phyloP scores from a whole-genome alignment of 2,888 invertebrate species.

The Drosophila silvestris region DNA sequence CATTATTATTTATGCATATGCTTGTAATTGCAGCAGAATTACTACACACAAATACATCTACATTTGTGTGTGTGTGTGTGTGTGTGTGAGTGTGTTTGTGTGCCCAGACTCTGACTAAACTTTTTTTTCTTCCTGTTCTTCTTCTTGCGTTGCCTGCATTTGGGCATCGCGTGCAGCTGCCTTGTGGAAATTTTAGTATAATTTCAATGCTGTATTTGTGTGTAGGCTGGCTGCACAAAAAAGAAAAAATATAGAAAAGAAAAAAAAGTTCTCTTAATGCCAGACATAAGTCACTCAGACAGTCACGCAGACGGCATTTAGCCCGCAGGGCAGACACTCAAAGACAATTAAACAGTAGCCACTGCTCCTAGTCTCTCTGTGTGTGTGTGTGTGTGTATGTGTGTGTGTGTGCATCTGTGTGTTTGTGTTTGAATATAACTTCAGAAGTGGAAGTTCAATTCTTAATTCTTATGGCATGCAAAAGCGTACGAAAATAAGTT shows the following conservation, averaged over 20 bases:
- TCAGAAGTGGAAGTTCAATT: constrained; percentile 6
- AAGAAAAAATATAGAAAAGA: neutral
- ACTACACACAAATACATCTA: constrained; percentile 12
- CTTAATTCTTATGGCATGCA: constrained; percentile 3
- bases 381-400: constrained; percentile 17
- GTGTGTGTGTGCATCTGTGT: constrained; percentile 17
- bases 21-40: constrained; percentile 66
- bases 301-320: constrained; percentile 48
- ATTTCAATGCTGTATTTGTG: constrained; percentile 71
- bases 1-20: constrained; percentile 82
- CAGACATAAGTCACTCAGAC: constrained; percentile 82
- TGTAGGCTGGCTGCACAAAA: constrained; percentile 49
- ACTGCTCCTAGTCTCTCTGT: constrained; percentile 11
- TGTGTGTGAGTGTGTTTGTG: constrained; percentile 36
- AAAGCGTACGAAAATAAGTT: neutral
- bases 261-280: constrained; percentile 60
- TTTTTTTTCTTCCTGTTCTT: constrained; percentile 20
- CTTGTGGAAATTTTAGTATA: constrained; percentile 48
- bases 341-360: constrained; percentile 73
- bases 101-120: constrained; percentile 60
- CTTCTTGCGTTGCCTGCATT: constrained; percentile 23
- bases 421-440: constrained; percentile 21
- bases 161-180: constrained; percentile 65
- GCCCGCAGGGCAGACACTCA: constrained; percentile 46
- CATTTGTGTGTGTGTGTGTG: neutral